Evolutionary conservation across 2,888 invertebrate genomes (phyloP).

Genomic region (Zaprionus bogoriensis): DNA sequence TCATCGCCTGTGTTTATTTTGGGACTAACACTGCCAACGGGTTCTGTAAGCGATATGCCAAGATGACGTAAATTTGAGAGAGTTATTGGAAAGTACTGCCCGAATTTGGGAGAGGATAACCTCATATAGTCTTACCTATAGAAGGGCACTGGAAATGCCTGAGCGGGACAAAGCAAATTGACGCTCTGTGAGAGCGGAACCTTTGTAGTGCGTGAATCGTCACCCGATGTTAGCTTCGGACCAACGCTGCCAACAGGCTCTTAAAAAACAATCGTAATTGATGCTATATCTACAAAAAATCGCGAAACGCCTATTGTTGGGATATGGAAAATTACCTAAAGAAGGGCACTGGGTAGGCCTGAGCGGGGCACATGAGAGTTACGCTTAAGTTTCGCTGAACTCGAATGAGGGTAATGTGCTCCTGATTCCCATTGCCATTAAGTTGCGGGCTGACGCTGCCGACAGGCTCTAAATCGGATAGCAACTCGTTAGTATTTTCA

Average conservation of each 20-base stretch:
- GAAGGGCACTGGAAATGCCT: constrained; percentile 88
- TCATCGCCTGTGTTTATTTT: constrained; percentile 88
- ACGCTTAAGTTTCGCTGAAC: constrained; percentile 84
- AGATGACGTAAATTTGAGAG: background rate
- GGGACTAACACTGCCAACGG: constrained; percentile 83
- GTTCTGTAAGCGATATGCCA: constrained; percentile 58
- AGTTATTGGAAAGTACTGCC: constrained; percentile 45
- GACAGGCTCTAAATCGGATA: constrained; percentile 83
- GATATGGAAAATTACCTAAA: constrained; percentile 85
- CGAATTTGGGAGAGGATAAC: constrained; percentile 2
- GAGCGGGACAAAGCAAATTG: constrained; percentile 86
- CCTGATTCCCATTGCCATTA: constrained; percentile 86
- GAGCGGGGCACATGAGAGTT: constrained; percentile 88
- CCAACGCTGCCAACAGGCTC: constrained; percentile 84
- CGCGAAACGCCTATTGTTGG: constrained; percentile 35
- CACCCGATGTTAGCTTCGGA: constrained; percentile 87
- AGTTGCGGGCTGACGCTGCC: constrained; percentile 86
- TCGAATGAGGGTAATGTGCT: constrained; percentile 84
- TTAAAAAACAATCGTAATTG: constrained; percentile 53
- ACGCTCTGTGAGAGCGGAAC: constrained; percentile 83
- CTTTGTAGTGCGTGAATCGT: constrained; percentile 85
- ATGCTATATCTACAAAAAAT: background rate
- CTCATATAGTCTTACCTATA: constrained; percentile 85
- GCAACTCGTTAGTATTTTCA: background rate
- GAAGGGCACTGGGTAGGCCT: constrained; percentile 87